phyloP scores from a whole-genome alignment of 2,888 invertebrate species.

The Agonopterix alstromeriana region DNA sequence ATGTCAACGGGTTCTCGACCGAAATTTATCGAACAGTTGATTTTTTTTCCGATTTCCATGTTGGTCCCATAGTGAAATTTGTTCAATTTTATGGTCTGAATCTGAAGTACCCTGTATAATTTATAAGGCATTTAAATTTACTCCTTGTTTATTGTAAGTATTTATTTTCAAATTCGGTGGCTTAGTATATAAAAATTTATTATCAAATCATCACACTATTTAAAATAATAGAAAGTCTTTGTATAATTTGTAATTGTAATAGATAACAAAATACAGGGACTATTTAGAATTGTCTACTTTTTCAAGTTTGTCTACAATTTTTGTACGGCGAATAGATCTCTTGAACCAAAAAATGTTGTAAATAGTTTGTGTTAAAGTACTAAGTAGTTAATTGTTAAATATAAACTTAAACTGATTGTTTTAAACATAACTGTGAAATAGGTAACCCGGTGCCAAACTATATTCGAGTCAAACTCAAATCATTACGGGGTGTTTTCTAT shows the following conservation, averaged over 20 bases:
- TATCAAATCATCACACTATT: too few species aligned
- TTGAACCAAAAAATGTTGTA: slow-evolving; percentile 6
- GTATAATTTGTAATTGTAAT: neutral
- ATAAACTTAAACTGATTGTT: neutral
- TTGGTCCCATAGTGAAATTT: too few species aligned
- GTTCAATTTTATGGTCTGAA: too few species aligned
- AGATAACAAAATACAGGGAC: slow-evolving; percentile 56
- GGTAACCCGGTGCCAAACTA: neutral
- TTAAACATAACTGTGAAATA: neutral
- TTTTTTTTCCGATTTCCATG: too few species aligned
- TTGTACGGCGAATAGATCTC: slow-evolving; percentile 41
- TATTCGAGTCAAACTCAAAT: neutral
- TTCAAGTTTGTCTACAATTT: slow-evolving; percentile 34
- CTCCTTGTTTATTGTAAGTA: too few species aligned
- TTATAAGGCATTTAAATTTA: too few species aligned
- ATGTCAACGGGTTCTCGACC: too few species aligned
- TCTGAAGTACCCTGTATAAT: too few species aligned
- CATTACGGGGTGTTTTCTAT: too few species aligned
- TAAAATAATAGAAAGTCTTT: neutral
- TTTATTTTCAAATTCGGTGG: too few species aligned
- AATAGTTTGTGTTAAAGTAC: neutral
- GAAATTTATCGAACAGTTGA: too few species aligned
- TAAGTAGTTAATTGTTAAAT: neutral
- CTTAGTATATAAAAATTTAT: too few species aligned
- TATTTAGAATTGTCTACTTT: slow-evolving; percentile 45